Percentiles rank a stretch among this genome's conserved stretches.
These are phyloP conservation scores for Perccottus glenii DNA, from an alignment of 2,113 vertebrate genomes.

Conservation along the genomic window DNA sequence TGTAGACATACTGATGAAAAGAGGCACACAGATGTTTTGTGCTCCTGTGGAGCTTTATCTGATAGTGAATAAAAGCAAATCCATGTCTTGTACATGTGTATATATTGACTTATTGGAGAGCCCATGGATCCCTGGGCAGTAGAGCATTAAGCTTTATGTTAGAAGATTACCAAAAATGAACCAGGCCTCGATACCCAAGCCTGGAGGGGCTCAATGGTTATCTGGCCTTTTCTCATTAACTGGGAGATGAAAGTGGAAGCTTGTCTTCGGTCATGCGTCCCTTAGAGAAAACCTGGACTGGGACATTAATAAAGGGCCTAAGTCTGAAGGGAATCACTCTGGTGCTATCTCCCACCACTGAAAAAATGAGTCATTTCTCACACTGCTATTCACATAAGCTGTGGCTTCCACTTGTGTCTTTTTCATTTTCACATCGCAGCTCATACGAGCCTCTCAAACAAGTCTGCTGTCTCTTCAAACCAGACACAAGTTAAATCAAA, in stretches of 20 bases:
- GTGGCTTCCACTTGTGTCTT: conserved; percentile 37
- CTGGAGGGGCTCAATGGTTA: conserved; percentile 62
- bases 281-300: conserved; percentile 64
- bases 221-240: conserved; percentile 75
- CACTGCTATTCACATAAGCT: conserved; percentile 35
- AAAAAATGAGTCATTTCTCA: conserved; percentile 50
- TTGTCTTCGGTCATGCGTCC: conserved; percentile 60
- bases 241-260: conserved; percentile 64
- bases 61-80: conserved; percentile 30
- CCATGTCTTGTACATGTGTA: conserved; percentile 60
- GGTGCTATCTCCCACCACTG: conserved; percentile 42
- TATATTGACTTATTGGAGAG: conserved; percentile 65
- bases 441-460: conserved; percentile 23
- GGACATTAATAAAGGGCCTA: conserved; percentile 64
- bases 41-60: conserved; percentile 9
- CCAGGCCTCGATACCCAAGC: conserved; percentile 44
- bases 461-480: conserved; percentile 4
- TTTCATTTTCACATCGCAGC: conserved; percentile 23
- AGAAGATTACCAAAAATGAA: conserved; percentile 51
- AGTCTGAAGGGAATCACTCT: conserved; percentile 57
- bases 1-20: background rate
- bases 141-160: conserved; percentile 47
- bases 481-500: conserved; percentile 30
- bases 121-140: conserved; percentile 38
- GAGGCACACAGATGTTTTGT: background rate